Conservation (phyloP, 2,113 vertebrate genomes). For the Crotophaga sulcirostris region DNA sequence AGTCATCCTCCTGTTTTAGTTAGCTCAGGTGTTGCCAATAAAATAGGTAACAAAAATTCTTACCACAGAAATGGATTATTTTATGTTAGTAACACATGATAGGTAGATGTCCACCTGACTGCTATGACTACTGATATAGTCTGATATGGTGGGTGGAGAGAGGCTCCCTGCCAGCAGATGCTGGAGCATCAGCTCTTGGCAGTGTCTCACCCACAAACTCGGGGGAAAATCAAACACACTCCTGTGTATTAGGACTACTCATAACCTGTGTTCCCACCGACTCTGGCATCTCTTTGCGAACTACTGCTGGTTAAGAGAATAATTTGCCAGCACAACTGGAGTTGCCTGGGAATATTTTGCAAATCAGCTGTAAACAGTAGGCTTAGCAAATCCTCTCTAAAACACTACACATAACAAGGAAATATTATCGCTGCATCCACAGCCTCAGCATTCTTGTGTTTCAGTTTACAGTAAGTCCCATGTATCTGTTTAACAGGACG, state of each 20-base stretch:
- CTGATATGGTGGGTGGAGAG: background rate
- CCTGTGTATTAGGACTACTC: background rate
- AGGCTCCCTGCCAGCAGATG: background rate
- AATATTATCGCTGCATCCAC: background rate
- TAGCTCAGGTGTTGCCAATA: background rate
- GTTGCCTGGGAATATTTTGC: background rate
- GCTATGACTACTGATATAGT: background rate
- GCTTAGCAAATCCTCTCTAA: background rate
- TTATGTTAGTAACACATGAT: background rate
- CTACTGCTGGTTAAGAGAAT: background rate
- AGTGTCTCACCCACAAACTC: background rate
- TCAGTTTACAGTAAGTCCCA: background rate
- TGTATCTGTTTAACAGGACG: background rate
- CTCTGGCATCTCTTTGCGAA: background rate
- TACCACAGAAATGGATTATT: background rate
- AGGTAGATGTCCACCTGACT: background rate
- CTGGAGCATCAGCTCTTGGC: background rate
- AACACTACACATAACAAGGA: background rate
- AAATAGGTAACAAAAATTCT: background rate
- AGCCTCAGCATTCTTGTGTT: background rate
- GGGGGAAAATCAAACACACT: accelerated
- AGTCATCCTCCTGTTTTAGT: background rate
- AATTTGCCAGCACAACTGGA: slow-evolving; percentile 3
- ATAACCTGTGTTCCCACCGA: background rate
- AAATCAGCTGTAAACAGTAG: background rate